Evolutionary conservation across 2,888 invertebrate genomes (phyloP).

Genomic region (Ceratothoa steindachneri): DNA sequence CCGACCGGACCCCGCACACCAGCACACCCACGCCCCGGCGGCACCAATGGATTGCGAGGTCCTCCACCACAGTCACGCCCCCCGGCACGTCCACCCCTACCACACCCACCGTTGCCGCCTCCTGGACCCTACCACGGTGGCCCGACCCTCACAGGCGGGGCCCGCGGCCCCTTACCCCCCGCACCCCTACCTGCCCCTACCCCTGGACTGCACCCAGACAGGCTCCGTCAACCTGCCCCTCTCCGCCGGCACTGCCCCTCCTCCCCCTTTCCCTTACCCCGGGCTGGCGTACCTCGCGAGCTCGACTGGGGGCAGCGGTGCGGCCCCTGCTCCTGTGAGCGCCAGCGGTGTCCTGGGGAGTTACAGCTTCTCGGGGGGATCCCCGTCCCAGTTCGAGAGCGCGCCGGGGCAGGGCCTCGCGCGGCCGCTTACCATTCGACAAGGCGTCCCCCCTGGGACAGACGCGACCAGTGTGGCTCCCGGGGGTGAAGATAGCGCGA

Average conservation of each 20-base stretch:
- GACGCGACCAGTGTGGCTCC: slow-evolving; percentile 14
- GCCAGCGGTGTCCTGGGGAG: neutral
- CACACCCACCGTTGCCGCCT: slow-evolving; percentile 47
- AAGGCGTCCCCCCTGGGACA: neutral
- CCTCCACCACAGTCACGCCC: slow-evolving; percentile 33
- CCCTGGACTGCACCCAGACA: slow-evolving; percentile 36
- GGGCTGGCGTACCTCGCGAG: slow-evolving; percentile 11
- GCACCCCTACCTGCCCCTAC: slow-evolving; percentile 31
- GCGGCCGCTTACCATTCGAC: neutral
- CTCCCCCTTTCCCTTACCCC: slow-evolving; percentile 30
- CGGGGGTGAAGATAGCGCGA: slow-evolving; percentile 43
- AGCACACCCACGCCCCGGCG: slow-evolving; percentile 33
- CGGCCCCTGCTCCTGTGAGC: slow-evolving; percentile 8
- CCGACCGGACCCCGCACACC: slow-evolving; percentile 27
- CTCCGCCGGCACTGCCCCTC: slow-evolving; percentile 22
- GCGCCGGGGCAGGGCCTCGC: neutral
- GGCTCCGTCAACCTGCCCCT: slow-evolving; percentile 39
- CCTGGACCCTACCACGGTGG: slow-evolving; percentile 31
- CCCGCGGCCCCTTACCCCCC: slow-evolving; percentile 25
- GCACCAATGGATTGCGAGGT: slow-evolving; percentile 43
- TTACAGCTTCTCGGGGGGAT: neutral
- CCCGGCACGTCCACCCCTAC: slow-evolving; percentile 47
- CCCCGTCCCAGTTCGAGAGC: neutral
- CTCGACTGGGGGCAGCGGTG: slow-evolving; percentile 11
- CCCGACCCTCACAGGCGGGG: slow-evolving; percentile 34